These are phyloP conservation scores for Tipula lateralis DNA, from an alignment of 2,888 invertebrate genomes.

Conservation along the genomic window DNA sequence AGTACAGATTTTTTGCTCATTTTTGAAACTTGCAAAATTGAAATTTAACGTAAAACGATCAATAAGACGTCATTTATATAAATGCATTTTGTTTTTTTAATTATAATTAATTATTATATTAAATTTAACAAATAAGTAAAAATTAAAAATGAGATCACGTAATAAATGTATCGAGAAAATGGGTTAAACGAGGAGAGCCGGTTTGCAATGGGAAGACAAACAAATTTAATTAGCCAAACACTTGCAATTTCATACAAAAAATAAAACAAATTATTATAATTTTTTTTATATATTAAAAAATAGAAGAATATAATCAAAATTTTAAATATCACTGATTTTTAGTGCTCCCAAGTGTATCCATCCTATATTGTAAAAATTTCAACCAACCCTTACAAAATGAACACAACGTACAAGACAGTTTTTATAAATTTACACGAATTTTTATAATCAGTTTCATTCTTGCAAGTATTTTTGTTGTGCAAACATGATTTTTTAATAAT, in stretches of 20 bases:
- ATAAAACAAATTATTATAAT: neutral
- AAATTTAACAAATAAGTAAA: constrained; percentile 5
- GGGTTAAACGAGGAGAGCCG: neutral
- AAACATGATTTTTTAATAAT: neutral
- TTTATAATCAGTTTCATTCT: neutral
- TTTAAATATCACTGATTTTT: constrained; percentile 33
- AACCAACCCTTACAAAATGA: neutral
- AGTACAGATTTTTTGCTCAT: neutral
- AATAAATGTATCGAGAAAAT: neutral
- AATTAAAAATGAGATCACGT: neutral
- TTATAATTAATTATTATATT: constrained; percentile 19
- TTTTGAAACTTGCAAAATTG: neutral
- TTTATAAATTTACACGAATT: neutral
- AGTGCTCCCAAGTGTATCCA: constrained; percentile 14
- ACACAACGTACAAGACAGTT: neutral
- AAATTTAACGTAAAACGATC: constrained; percentile 24
- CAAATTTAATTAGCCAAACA: neutral
- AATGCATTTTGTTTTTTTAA: neutral
- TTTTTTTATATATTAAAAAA: neutral
- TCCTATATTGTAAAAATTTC: neutral
- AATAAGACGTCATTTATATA: neutral
- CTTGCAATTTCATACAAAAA: neutral
- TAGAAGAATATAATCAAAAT: neutral
- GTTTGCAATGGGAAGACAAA: neutral
- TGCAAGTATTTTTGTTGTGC: neutral